Evolutionary conservation across 2,797 vertebrate genomes (phyloP).

Genomic region (Rachycentron canadum): DNA sequence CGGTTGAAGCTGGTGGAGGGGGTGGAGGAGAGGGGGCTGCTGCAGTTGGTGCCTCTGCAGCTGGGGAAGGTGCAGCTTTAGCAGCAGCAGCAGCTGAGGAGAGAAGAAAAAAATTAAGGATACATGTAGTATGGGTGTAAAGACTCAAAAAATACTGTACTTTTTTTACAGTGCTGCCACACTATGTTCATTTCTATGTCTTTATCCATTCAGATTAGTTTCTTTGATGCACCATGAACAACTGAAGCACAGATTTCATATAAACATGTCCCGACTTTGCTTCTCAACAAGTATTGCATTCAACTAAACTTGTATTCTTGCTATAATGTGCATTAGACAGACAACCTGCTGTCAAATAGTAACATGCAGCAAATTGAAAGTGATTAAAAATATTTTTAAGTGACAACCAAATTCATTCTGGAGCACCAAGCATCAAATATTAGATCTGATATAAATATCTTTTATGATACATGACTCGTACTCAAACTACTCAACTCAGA

Average conservation of each 20-base stretch:
- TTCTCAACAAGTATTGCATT: not conserved
- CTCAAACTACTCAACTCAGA: too few species aligned
- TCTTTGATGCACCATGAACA: not conserved
- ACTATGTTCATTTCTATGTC: not conserved
- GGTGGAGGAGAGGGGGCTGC: slow-evolving; percentile 71
- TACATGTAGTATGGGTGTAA: not conserved
- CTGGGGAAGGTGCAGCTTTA: slow-evolving; percentile 76
- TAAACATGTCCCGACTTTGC: too few species aligned
- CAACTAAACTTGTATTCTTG: not conserved
- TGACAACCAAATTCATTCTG: not conserved
- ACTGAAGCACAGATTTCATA: not conserved
- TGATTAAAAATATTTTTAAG: not conserved
- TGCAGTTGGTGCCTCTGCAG: slow-evolving; percentile 80
- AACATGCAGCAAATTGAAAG: too few species aligned
- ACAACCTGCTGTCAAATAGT: too few species aligned
- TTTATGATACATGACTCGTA: too few species aligned
- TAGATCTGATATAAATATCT: too few species aligned
- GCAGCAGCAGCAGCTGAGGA: slow-evolving; percentile 86
- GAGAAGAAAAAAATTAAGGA: not conserved
- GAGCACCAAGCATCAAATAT: not conserved
- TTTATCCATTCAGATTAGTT: not conserved
- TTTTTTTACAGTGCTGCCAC: too few species aligned
- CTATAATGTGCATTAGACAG: too few species aligned
- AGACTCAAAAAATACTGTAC: not conserved
- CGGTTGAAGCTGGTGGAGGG: slow-evolving; percentile 65